These are phyloP conservation scores for Lasioglossum albipes DNA, from an alignment of 1,140 invertebrate species.

Conservation along the genomic window DNA sequence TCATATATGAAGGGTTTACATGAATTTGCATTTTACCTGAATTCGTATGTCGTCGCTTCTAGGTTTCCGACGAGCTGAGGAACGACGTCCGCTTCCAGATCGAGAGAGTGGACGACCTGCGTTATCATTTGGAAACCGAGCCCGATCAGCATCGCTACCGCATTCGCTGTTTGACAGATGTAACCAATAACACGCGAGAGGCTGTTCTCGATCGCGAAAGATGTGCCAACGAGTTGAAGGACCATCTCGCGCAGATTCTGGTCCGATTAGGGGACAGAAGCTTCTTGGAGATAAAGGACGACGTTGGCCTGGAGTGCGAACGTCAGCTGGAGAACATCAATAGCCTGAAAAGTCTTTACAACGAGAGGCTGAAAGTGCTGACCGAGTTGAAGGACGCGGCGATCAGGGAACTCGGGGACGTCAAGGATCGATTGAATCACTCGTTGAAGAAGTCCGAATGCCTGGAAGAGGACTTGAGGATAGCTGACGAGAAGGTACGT, in stretches of 20 bases:
- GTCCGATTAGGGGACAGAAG: slow-evolving; percentile 66
- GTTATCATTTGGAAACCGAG: slow-evolving; percentile 73
- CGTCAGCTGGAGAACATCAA: slow-evolving; percentile 87
- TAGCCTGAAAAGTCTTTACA: slow-evolving; percentile 84
- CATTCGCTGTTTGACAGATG: slow-evolving; percentile 65
- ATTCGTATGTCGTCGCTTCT: no score
- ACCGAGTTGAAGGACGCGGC: slow-evolving; percentile 80
- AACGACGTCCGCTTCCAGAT: slow-evolving; percentile 72
- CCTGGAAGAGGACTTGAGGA: slow-evolving; percentile 84
- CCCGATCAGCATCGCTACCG: slow-evolving; percentile 65
- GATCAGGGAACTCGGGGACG: slow-evolving; percentile 66
- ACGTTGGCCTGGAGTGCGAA: slow-evolving; percentile 87
- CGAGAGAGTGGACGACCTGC: slow-evolving; percentile 76
- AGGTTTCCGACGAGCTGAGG: slow-evolving; percentile 75
- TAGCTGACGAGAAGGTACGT: slow-evolving; percentile 78
- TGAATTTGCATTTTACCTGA: no score
- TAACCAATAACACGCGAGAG: slow-evolving; percentile 63
- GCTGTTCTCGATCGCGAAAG: slow-evolving; percentile 64
- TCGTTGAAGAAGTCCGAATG: slow-evolving; percentile 81
- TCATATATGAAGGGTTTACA: no score
- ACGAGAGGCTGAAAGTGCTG: slow-evolving; percentile 83
- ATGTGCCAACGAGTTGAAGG: slow-evolving; percentile 70
- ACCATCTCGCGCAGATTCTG: slow-evolving; percentile 71
- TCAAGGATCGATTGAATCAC: slow-evolving; percentile 72
- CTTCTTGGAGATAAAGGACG: slow-evolving; percentile 80